phyloP scores from a whole-genome alignment of 2,113 vertebrate genomes.

The Porphyrio hochstetteri region DNA sequence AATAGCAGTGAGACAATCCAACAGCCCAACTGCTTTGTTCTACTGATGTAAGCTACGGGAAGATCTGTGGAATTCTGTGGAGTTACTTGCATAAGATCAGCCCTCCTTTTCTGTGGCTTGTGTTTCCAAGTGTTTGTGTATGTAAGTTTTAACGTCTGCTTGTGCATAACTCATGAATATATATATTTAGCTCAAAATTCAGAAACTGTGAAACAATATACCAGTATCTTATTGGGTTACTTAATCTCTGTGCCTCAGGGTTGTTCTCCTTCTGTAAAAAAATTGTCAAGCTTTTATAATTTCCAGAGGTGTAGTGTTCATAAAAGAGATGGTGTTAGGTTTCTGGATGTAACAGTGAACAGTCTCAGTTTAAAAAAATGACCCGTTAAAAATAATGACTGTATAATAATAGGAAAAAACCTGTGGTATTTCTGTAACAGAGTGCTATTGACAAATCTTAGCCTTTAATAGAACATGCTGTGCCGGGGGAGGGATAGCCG shows the following conservation, averaged over 20 bases:
- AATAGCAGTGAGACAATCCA: background rate
- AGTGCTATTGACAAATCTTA: background rate
- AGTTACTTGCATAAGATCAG: background rate
- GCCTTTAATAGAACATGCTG: background rate
- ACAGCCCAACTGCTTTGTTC: background rate
- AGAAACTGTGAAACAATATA: slow-evolving; percentile 17
- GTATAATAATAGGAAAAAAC: background rate
- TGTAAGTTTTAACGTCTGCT: background rate
- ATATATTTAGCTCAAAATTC: background rate
- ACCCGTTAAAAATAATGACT: background rate
- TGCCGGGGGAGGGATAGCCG: too few species aligned
- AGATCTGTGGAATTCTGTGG: background rate
- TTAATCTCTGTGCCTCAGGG: background rate
- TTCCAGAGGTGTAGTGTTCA: background rate
- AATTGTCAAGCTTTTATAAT: background rate
- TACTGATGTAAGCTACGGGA: background rate
- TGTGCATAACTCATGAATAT: background rate
- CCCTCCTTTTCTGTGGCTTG: background rate
- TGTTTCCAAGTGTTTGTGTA: background rate
- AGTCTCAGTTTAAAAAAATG: background rate
- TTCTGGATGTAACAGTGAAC: background rate
- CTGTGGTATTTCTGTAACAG: background rate
- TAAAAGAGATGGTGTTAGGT: background rate
- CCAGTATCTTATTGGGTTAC: background rate
- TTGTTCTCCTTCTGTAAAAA: background rate